These are phyloP conservation scores for Plebejus melissa DNA, from an alignment of 2,888 invertebrate species.

Conservation along the genomic window DNA sequence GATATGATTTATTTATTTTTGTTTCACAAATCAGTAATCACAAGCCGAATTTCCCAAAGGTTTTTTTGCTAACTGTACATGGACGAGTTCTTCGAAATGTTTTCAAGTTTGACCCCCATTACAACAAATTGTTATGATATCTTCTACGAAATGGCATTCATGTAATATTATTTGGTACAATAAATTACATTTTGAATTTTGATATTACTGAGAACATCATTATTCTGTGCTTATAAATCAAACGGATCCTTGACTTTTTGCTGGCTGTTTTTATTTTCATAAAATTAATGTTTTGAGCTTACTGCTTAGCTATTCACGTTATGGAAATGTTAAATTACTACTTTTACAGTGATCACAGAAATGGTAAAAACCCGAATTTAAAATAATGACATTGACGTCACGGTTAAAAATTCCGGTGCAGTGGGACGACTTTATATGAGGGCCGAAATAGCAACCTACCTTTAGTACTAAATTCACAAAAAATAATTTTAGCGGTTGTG, in stretches of 20 bases:
- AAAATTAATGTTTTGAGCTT: background rate
- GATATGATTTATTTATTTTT: too few species aligned
- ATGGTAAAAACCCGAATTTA: background rate
- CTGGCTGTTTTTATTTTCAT: background rate
- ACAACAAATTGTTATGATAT: background rate
- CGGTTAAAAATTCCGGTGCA: background rate
- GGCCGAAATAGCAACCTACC: background rate
- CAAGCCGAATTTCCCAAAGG: too few species aligned
- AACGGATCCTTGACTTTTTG: background rate
- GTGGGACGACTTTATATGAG: background rate
- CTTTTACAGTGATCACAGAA: background rate
- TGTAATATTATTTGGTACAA: too few species aligned
- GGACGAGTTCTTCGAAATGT: background rate
- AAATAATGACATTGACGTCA: background rate
- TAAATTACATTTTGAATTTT: background rate
- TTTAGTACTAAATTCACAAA: background rate
- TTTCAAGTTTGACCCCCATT: background rate
- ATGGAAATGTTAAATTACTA: background rate
- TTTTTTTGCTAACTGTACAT: background rate
- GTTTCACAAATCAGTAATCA: too few species aligned
- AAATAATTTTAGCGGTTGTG: too few species aligned
- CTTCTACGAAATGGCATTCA: background rate
- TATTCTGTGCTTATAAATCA: background rate
- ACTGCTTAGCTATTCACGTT: background rate
- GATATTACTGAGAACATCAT: background rate